Percentiles rank a stretch among this genome's conserved stretches.
phyloP scores from a whole-genome alignment of 2,113 vertebrate species.

The Nerophis lumbriciformis region DNA sequence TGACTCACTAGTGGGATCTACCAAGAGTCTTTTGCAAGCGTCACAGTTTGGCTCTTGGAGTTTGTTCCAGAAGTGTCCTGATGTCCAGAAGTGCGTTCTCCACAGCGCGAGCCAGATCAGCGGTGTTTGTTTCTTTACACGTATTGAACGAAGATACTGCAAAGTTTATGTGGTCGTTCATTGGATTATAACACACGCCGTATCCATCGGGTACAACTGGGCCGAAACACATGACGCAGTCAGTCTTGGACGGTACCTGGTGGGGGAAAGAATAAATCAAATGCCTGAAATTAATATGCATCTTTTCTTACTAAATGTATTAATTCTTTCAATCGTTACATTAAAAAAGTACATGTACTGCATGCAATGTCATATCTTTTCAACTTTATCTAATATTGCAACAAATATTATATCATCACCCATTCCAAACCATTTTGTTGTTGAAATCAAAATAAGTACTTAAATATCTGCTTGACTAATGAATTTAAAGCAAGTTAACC shows the following conservation, averaged over 20 bases:
- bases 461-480: no score
- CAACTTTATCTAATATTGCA: no score
- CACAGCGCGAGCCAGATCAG: constrained; percentile 74
- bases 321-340: no score
- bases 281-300: neutral
- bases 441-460: neutral
- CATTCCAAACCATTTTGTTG: no score
- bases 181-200: constrained; percentile 94
- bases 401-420: no score
- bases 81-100: constrained; percentile 83
- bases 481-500: no score
- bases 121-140: constrained; percentile 80
- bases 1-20: neutral
- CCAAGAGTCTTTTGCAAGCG: neutral
- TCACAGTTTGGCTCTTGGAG: constrained; percentile 85
- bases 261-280: neutral
- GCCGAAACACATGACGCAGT: constrained; percentile 95
- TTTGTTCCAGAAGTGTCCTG: constrained; percentile 77
- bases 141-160: constrained; percentile 87
- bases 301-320: no score
- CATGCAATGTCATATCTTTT: no score
- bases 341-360: no score
- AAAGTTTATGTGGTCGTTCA: constrained; percentile 89
- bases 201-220: constrained; percentile 90
- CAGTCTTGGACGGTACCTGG: constrained; percentile 90